phyloP scores from a whole-genome alignment of 2,797 vertebrate species.

The Sibirionetta formosa region DNA sequence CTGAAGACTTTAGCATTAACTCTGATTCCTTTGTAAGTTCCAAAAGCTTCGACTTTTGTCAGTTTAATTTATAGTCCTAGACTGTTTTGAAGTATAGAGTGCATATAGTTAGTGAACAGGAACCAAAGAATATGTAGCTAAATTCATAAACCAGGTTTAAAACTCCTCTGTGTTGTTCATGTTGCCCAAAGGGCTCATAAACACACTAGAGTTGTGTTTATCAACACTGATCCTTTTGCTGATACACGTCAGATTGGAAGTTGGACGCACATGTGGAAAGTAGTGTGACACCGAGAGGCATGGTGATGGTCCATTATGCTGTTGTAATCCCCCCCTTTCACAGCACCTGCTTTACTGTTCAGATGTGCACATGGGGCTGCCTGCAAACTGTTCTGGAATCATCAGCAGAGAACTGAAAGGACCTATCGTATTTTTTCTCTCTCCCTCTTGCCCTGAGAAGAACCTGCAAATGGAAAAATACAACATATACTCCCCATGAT shows the following conservation, averaged over 20 bases:
- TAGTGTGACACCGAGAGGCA: not conserved
- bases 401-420: not conserved
- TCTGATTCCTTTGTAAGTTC: not conserved
- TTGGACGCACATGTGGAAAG: not conserved
- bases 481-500: not conserved
- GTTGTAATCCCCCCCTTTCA: fast-evolving
- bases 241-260: fast-evolving
- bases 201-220: not conserved
- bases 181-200: not conserved
- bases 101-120: not conserved
- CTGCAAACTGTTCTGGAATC: not conserved
- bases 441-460: not conserved
- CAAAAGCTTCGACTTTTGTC: not conserved
- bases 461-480: not conserved
- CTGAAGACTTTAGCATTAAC: not conserved
- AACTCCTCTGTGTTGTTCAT: fast-evolving
- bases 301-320: fast-evolving
- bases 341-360: not conserved
- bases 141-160: not conserved
- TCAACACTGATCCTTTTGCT: not conserved
- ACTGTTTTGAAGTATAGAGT: not conserved
- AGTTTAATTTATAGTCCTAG: not conserved
- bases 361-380: not conserved
- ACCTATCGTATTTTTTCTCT: not conserved
- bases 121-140: not conserved